Percentiles rank a stretch among this genome's conserved stretches.
phyloP scores from a whole-genome alignment of 2,113 vertebrate species.

The Tyrannus savana region DNA sequence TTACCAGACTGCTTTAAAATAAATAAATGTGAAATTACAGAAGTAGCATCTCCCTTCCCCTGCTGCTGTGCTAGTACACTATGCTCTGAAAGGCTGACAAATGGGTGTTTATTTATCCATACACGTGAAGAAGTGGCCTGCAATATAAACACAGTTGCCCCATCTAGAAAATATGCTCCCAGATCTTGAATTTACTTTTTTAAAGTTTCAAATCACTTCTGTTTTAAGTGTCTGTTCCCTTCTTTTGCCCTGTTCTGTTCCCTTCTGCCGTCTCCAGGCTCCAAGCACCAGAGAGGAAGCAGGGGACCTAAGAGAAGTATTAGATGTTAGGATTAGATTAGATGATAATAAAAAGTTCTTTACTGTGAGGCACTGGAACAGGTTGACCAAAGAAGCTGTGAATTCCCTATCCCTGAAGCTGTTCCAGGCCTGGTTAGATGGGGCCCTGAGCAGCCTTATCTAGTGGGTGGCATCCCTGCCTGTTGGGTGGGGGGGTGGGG shows the following conservation, averaged over 20 bases:
- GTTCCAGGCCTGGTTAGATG: background rate
- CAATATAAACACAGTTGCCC: background rate
- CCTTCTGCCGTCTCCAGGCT: background rate
- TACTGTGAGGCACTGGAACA: background rate
- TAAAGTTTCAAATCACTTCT: background rate
- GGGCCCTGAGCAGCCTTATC: background rate
- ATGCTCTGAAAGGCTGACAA: background rate
- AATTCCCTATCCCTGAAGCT: background rate
- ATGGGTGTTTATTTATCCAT: background rate
- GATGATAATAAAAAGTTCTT: background rate
- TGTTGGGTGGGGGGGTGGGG: too few relatives aligned
- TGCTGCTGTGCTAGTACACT: background rate
- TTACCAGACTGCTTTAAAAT: background rate
- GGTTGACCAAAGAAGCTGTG: background rate
- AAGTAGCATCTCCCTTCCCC: background rate
- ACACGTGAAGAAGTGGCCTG: background rate
- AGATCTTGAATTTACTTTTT: background rate
- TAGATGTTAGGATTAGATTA: background rate
- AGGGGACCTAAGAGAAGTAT: background rate
- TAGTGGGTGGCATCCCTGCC: background rate
- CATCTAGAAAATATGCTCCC: background rate
- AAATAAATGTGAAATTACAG: background rate
- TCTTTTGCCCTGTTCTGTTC: background rate
- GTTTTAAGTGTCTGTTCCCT: background rate
- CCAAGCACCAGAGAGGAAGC: rapidly evolving